Conservation (phyloP, 2,888 invertebrate species). For the Tridacna crocea region DNA sequence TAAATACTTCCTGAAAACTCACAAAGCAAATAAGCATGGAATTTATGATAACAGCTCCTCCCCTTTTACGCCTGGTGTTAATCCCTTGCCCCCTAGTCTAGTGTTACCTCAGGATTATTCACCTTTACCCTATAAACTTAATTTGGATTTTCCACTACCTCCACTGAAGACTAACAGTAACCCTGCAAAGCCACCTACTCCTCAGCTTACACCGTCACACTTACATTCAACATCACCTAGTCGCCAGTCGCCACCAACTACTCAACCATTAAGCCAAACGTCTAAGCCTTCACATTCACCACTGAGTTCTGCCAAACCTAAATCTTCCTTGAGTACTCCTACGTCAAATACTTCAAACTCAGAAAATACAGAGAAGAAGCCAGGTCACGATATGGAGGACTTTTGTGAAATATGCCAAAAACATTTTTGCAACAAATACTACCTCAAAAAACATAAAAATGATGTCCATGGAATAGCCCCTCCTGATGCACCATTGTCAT, state of each 20-base stretch:
- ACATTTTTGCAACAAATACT: slow-evolving; percentile 85
- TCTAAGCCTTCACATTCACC: slow-evolving; percentile 59
- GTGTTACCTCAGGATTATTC: slow-evolving; percentile 71
- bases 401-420: slow-evolving; percentile 85
- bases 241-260: slow-evolving; percentile 65
- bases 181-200: slow-evolving; percentile 51
- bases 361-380: slow-evolving; percentile 40
- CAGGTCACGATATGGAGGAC: slow-evolving; percentile 81
- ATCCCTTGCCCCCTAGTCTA: slow-evolving; percentile 67
- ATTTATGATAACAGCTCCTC: slow-evolving; percentile 86
- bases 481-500: slow-evolving; percentile 68
- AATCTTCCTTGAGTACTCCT: slow-evolving; percentile 40
- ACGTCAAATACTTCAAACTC: slow-evolving; percentile 36
- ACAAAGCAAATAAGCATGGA: slow-evolving; percentile 98
- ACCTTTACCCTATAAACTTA: slow-evolving; percentile 56
- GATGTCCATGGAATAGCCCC: slow-evolving; percentile 84
- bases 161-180: slow-evolving; percentile 56
- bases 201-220: slow-evolving; percentile 56
- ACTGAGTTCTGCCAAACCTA: slow-evolving; percentile 52
- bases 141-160: slow-evolving; percentile 63
- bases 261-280: slow-evolving; percentile 56
- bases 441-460: slow-evolving; percentile 84
- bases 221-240: slow-evolving; percentile 62
- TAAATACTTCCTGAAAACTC: slow-evolving; percentile 98
- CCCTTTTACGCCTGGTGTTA: slow-evolving; percentile 68